A percentile compares a stretch with the other conserved stretches of the same genome.
These are phyloP conservation scores for Drepanosiphum platanoidis DNA, from an alignment of 2,888 invertebrate genomes.

Conservation along the genomic window DNA sequence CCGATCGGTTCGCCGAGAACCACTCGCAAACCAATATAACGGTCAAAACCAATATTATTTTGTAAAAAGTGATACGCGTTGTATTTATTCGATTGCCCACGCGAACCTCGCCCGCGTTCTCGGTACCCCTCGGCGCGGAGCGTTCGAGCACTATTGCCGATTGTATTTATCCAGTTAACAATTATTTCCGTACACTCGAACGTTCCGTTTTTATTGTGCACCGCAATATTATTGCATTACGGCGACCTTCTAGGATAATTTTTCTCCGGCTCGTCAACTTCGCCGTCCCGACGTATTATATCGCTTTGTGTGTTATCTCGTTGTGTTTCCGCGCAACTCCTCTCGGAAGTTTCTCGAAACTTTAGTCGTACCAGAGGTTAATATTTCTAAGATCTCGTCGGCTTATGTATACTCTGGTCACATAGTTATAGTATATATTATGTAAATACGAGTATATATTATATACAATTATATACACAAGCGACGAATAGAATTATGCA, in stretches of 20 bases:
- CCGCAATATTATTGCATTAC: not conserved
- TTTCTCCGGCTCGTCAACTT: constrained; percentile 26
- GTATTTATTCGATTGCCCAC: constrained; percentile 27
- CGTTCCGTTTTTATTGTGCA: constrained; percentile 33
- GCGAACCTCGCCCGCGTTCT: not conserved
- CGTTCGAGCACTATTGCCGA: constrained; percentile 16
- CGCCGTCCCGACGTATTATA: not conserved
- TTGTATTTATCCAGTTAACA: constrained; percentile 36
- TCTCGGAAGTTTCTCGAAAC: not conserved
- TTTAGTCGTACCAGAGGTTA: not conserved
- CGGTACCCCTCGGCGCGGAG: not conserved
- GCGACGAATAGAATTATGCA: no score
- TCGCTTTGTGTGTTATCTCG: not conserved
- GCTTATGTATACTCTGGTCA: not conserved
- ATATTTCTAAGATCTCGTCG: not conserved
- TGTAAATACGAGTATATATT: no score
- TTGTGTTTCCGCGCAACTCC: not conserved
- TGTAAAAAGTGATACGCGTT: constrained; percentile 34
- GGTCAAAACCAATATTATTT: constrained; percentile 26
- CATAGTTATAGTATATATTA: not conserved
- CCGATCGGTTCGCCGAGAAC: not conserved
- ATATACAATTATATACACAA: no score
- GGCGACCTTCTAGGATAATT: constrained; percentile 3
- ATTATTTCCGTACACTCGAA: constrained; percentile 38
- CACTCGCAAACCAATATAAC: not conserved